These are phyloP conservation scores for Calycopis cecrops DNA, from an alignment of 1,140 invertebrate genomes.

Conservation along the genomic window DNA sequence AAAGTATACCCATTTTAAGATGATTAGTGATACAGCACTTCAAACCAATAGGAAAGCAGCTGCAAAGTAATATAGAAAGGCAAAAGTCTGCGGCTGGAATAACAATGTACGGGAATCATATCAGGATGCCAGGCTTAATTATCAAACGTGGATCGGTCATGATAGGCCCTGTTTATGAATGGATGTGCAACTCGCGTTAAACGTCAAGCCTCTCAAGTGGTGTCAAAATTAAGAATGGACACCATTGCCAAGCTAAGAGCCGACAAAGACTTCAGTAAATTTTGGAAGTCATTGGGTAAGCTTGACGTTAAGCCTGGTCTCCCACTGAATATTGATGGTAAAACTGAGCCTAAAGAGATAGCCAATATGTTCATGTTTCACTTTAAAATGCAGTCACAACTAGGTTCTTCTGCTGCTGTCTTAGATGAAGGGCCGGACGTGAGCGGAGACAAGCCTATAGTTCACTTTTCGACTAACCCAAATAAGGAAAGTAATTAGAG, in stretches of 20 bases:
- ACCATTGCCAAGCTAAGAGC: background rate
- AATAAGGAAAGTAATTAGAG: too few relatives aligned
- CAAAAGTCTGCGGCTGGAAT: background rate
- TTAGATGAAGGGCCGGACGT: too few relatives aligned
- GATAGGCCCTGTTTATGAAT: background rate
- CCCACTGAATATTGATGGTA: background rate
- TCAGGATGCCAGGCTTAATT: background rate
- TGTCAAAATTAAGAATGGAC: background rate
- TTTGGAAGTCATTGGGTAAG: background rate
- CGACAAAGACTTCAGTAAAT: background rate
- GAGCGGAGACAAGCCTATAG: too few relatives aligned
- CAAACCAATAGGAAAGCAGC: background rate
- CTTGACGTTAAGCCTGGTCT: too few relatives aligned
- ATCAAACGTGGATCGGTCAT: background rate
- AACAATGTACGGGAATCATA: background rate
- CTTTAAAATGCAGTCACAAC: background rate
- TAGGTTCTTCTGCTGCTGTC: background rate
- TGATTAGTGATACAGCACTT: background rate
- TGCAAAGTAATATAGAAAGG: background rate
- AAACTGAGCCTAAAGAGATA: background rate
- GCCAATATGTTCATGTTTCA: background rate
- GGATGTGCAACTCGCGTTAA: background rate
- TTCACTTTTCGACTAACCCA: too few relatives aligned
- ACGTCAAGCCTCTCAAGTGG: background rate
- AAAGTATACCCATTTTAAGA: background rate